Evolutionary conservation across 2,888 invertebrate genomes (phyloP).

Genomic region (Parnassius glacialis): DNA sequence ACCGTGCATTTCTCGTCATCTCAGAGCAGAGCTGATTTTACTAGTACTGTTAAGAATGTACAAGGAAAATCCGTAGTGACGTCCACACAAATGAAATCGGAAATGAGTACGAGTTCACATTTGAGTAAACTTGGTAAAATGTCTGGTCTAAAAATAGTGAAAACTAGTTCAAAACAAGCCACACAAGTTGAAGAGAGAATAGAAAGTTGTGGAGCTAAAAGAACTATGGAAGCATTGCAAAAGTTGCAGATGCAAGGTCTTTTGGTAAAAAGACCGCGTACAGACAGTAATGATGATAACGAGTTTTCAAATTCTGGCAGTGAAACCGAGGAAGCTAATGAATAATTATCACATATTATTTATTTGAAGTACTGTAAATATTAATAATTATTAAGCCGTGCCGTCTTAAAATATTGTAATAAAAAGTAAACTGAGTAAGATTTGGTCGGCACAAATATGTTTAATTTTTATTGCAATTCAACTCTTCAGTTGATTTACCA

Average conservation of each 20-base stretch:
- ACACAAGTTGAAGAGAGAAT: constrained; percentile 54
- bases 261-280: constrained; percentile 66
- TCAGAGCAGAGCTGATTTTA: constrained; percentile 53
- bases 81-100: constrained; percentile 59
- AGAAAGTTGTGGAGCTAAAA: constrained; percentile 52
- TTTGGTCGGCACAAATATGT: no score
- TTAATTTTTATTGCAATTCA: no score
- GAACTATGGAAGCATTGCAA: constrained; percentile 67
- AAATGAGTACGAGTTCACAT: constrained; percentile 55
- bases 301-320: constrained; percentile 45
- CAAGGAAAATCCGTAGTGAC: constrained; percentile 57
- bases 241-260: constrained; percentile 70
- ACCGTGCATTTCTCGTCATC: constrained; percentile 49
- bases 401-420: no score
- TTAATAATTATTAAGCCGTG: no score
- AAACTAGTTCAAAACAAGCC: constrained; percentile 57
- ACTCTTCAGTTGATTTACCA: no score
- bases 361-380: neutral
- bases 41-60: constrained; percentile 52
- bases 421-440: no score
- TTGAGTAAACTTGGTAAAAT: constrained; percentile 55
- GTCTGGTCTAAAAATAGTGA: constrained; percentile 59
- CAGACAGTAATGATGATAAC: constrained; percentile 51
- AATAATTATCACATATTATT: constrained; percentile 15
- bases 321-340: constrained; percentile 42